Percentiles rank a stretch among this genome's conserved stretches.
These are phyloP conservation scores for Chrysolina americana DNA, from an alignment of 2,888 invertebrate genomes.

Conservation along the genomic window DNA sequence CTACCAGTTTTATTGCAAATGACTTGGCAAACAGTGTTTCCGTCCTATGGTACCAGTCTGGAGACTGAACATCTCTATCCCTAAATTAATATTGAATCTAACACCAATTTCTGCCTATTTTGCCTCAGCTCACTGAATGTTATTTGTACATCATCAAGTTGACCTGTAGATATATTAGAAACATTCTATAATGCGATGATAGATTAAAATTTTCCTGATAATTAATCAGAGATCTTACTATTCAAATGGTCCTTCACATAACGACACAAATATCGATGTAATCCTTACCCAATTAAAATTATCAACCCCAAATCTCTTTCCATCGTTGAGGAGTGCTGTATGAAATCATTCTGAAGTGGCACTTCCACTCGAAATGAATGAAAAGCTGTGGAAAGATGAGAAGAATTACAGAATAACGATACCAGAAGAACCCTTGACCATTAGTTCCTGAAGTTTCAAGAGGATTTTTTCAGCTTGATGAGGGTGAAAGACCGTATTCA, in stretches of 20 bases:
- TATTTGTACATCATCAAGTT: no score
- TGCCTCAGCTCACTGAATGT: no score
- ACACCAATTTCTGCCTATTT: no score
- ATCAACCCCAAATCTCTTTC: neutral
- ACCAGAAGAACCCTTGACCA: neutral
- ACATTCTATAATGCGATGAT: no score
- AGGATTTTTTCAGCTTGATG: neutral
- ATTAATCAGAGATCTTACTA: no score
- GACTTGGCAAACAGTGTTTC: no score
- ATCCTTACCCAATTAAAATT: neutral
- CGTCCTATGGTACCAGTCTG: no score
- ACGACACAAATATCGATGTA: neutral
- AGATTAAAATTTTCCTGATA: no score
- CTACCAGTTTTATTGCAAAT: no score
- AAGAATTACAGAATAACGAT: neutral
- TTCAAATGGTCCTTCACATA: neutral
- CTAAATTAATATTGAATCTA: no score
- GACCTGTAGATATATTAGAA: no score
- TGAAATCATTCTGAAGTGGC: neutral
- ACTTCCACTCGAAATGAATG: neutral
- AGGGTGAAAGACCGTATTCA: neutral
- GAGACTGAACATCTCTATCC: no score
- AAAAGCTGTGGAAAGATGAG: neutral
- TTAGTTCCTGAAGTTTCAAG: neutral
- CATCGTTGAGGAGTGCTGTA: neutral